A percentile compares a stretch with the other conserved stretches of the same genome.
These are phyloP conservation scores for Drosophila orena DNA, from an alignment of 1,140 invertebrate genomes.

Conservation along the genomic window DNA sequence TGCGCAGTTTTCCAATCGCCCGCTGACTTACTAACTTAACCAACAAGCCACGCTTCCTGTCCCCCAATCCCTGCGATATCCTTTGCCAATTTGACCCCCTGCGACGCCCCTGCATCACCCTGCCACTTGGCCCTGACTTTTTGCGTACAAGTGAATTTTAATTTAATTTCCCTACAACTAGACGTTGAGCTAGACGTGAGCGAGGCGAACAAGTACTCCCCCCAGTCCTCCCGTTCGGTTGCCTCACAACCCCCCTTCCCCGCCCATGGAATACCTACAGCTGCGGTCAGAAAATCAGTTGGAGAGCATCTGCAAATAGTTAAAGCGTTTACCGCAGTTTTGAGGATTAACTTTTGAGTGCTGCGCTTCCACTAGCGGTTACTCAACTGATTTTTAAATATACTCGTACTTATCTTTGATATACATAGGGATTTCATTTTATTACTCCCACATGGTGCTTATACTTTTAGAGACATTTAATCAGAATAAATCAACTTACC, in stretches of 20 bases:
- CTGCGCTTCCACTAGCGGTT: too few relatives aligned
- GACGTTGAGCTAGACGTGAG: constrained; percentile 78
- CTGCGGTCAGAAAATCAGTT: not conserved
- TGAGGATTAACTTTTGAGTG: not conserved
- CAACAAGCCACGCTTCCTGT: constrained; percentile 11
- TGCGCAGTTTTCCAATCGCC: constrained; percentile 73
- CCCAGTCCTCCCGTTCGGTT: constrained; percentile 4
- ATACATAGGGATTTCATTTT: not conserved
- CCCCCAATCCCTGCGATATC: constrained; percentile 1
- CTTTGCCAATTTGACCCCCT: constrained; percentile 1
- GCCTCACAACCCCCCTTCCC: not conserved
- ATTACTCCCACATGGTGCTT: too few relatives aligned
- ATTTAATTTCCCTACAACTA: constrained; percentile 82
- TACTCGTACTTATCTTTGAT: too few relatives aligned
- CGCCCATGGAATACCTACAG: constrained; percentile 1
- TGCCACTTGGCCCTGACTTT: constrained; percentile 59
- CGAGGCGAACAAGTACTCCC: constrained; percentile 41
- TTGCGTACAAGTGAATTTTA: constrained; percentile 81
- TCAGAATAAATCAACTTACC: too few relatives aligned
- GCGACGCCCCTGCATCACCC: not conserved
- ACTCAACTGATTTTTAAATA: too few relatives aligned
- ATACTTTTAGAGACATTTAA: too few relatives aligned
- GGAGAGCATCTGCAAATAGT: not conserved
- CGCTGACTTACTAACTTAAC: constrained; percentile 71
- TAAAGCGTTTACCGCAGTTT: not conserved